Percentiles rank a stretch among this genome's conserved stretches.
Evolutionary conservation across 2,888 invertebrate species (phyloP).

Genomic region (Himalopsyche japonica): DNA sequence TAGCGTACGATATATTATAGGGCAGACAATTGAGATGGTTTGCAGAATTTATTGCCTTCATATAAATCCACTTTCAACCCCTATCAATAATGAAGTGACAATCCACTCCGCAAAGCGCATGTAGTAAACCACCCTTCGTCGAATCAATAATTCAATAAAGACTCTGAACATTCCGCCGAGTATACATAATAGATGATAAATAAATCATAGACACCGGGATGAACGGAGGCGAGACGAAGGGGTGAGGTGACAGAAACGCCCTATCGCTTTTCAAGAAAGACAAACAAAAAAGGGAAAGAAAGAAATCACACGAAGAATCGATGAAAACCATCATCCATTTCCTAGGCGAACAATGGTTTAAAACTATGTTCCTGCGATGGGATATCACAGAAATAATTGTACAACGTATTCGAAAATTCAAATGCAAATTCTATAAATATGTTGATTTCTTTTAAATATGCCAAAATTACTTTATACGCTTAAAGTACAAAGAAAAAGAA

Average conservation of each 20-base stretch:
- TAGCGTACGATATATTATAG: too few relatives aligned
- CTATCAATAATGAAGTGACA: neutral
- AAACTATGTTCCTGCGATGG: too few relatives aligned
- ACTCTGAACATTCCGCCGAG: neutral
- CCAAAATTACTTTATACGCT: too few relatives aligned
- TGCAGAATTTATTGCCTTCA: neutral
- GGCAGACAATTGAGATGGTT: neutral
- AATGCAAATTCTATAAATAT: too few relatives aligned
- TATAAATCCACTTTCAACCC: neutral
- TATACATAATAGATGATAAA: neutral
- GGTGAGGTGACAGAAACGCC: neutral
- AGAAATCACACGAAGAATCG: neutral
- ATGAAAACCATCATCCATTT: neutral
- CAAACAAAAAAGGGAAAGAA: neutral
- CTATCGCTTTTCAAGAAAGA: neutral
- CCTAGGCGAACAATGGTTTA: too few relatives aligned
- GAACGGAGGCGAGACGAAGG: neutral
- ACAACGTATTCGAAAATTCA: too few relatives aligned
- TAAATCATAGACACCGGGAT: neutral
- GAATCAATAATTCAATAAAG: conserved; percentile 1
- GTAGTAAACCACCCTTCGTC: neutral
- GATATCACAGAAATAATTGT: too few relatives aligned
- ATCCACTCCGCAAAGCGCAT: neutral
- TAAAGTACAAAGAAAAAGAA: too few relatives aligned
- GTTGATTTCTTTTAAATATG: too few relatives aligned